Conservation (phyloP, 2,888 invertebrate genomes). For the Arrhopalites spinosus region DNA sequence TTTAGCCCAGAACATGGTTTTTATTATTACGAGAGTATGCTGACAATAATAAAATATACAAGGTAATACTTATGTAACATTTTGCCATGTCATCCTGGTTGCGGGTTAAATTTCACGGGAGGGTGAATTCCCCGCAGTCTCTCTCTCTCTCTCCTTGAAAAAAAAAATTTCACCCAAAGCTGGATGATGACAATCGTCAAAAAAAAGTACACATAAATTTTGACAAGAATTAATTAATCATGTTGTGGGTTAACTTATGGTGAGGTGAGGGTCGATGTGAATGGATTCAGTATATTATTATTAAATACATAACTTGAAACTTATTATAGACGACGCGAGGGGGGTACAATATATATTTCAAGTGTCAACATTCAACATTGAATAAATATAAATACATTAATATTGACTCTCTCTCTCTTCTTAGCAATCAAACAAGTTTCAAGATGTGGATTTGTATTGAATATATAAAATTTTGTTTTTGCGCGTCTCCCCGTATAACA, state of each 20-base stretch:
- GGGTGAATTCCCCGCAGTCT: not conserved
- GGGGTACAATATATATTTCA: no score
- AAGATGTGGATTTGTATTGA: no score
- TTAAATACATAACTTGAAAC: no score
- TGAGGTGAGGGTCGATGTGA: no score
- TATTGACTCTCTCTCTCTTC: not conserved
- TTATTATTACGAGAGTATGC: no score
- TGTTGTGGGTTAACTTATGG: not conserved
- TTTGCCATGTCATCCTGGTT: constrained; percentile 2
- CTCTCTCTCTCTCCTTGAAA: not conserved
- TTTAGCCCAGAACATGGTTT: no score
- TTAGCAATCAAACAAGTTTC: no score
- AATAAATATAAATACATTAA: constrained; percentile 12
- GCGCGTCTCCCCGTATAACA: not conserved
- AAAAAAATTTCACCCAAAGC: not conserved
- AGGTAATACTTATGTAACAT: not conserved
- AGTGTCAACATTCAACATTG: not conserved
- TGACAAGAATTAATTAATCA: constrained; percentile 3
- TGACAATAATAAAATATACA: no score
- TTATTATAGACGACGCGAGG: no score
- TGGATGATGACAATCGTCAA: not conserved
- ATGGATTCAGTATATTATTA: no score
- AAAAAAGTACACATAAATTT: not conserved
- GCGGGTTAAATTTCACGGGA: constrained; percentile 5
- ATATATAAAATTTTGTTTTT: constrained; percentile 8